These are phyloP conservation scores for Rhagophthalmus giganteus DNA, from an alignment of 2,888 invertebrate species.

Conservation along the genomic window DNA sequence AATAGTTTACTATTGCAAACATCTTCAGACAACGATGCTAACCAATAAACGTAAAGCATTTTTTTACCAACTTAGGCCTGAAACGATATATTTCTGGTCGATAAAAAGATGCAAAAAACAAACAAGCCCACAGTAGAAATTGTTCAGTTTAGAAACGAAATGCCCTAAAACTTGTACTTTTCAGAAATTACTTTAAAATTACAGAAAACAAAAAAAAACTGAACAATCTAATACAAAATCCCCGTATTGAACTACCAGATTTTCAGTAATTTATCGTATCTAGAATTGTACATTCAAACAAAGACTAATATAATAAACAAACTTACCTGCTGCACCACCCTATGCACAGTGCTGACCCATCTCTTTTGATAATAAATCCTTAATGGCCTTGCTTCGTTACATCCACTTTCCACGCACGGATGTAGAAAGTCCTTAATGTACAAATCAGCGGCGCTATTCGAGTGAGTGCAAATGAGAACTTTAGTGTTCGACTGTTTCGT, in stretches of 20 bases:
- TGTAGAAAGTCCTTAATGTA: conserved; percentile 84
- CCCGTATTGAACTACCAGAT: background rate
- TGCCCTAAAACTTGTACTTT: too few relatives aligned
- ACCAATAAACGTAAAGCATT: too few relatives aligned
- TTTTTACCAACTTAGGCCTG: too few relatives aligned
- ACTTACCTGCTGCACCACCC: conserved; percentile 65
- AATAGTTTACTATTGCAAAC: too few relatives aligned
- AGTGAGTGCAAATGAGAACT: conserved; percentile 83
- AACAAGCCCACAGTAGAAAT: too few relatives aligned
- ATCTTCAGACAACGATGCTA: too few relatives aligned
- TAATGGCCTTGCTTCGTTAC: conserved; percentile 69
- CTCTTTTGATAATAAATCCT: conserved; percentile 80
- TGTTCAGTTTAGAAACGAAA: too few relatives aligned
- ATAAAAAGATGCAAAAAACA: background rate
- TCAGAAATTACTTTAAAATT: too few relatives aligned
- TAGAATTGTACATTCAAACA: background rate
- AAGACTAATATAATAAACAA: background rate
- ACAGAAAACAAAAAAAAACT: too few relatives aligned
- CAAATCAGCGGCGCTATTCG: conserved; percentile 83
- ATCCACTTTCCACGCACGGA: conserved; percentile 70
- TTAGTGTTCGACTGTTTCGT: conserved; percentile 65
- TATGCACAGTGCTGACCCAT: conserved; percentile 77
- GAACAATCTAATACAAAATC: background rate
- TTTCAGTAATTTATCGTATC: too few relatives aligned
- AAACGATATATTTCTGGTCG: too few relatives aligned